Base-by-base conservation (phyloP, 2,113 vertebrate genomes). In the Odontophorus gujanensis region DNA sequence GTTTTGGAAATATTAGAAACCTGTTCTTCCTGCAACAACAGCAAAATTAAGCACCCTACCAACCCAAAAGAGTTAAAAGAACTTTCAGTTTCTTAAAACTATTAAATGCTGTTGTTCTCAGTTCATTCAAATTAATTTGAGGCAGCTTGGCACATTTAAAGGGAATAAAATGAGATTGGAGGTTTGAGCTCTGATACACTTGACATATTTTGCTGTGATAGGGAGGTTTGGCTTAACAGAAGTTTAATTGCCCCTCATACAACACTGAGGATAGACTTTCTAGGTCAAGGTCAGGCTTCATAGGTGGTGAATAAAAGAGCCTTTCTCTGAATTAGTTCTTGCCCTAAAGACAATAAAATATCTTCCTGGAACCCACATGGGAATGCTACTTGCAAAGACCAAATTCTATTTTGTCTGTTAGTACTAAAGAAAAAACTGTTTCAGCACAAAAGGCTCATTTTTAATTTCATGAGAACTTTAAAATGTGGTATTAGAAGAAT, bases 221-320 rank as follows among this genome's bases (percentile, higher is more conserved):
- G 42, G 85, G 45, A 94, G 40, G 66, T 66, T 94, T 86, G 75
- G 18, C 71, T 92, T 92, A 71, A 66, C 36, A 89, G 30, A 81
- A 47, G 30, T 81, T 93, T 96, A 96, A 93, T 89, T 96, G 74
- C 71, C 91, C 86, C 81, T 85, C 55, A 34, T 57, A 65, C 53
- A 81, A 89, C 57, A 75, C 40, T 10, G 43, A 92, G 28, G 61
- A 75, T 16, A 87, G 62, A 82, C 74, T 79, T 85, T 84, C 74
- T 30, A 81, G 62, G 89, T 93, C 80, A 74, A 88, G 90, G 85
- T 88, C 78, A 79, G 68, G 74, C 63, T 80, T 84, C 59, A 71
- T 36, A 77, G 71, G 72, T 92, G 34, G 25, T 61, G 92, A 87
- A 68, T 76, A 81, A 81, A 90, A 93, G n/a, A 93, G 17, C 40